Conservation (phyloP, 2,797 vertebrate genomes). For the Sciurus carolinensis region DNA sequence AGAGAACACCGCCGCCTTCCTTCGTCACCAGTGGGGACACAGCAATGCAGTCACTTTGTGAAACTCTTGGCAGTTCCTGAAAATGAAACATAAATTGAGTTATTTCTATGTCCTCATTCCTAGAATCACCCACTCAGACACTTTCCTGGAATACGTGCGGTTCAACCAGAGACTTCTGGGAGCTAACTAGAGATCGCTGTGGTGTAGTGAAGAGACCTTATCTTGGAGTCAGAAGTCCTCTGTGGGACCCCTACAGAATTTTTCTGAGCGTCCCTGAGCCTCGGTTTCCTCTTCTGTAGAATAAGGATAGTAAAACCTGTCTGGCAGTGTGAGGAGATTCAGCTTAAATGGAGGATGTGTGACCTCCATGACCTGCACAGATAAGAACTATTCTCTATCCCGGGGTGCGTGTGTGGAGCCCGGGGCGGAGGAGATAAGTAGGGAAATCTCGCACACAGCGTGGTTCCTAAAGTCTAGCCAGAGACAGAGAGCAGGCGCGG, state of each 20-base stretch:
- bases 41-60: neutral
- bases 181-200: neutral
- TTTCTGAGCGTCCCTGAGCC: neutral
- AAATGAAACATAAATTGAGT: conserved; percentile 1
- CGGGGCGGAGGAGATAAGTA: neutral
- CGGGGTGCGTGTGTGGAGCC: neutral
- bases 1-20: neutral
- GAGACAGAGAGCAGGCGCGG: neutral
- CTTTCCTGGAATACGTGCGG: neutral
- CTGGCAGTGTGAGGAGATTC: neutral
- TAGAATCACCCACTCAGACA: conserved; percentile 10
- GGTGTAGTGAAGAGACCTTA: neutral
- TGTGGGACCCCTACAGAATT: neutral
- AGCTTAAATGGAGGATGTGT: neutral
- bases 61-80: neutral
- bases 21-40: neutral
- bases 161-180: neutral
- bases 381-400: no score
- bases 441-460: neutral
- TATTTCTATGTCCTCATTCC: neutral
- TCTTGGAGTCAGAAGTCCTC: neutral
- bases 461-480: neutral
- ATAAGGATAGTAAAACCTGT: neutral
- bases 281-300: neutral
- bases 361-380: neutral